A percentile compares a stretch with the other conserved stretches of the same genome.
Conservation (phyloP, 2,888 invertebrate genomes). For the Eilema caniola region DNA sequence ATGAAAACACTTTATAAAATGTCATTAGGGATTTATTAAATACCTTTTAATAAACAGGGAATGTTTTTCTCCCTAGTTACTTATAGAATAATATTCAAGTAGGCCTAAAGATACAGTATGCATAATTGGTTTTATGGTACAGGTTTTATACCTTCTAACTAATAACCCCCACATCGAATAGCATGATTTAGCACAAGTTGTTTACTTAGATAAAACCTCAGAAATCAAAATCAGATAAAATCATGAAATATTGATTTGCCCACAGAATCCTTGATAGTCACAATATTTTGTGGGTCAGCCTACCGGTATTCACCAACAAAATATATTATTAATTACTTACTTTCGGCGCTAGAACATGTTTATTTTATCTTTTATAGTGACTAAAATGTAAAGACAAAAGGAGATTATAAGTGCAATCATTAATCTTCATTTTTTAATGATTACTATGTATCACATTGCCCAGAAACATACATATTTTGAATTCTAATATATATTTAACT, state of each 20-base stretch:
- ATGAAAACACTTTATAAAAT: neutral
- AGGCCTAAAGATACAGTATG: neutral
- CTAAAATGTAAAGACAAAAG: conserved; percentile 18
- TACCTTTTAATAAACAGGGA: too few species aligned
- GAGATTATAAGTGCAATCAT: conserved; percentile 21
- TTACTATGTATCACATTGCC: conserved; percentile 27
- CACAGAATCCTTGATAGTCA: neutral
- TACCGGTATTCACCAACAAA: conserved; percentile 1
- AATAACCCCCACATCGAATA: too few species aligned
- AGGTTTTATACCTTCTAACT: neutral
- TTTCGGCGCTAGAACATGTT: conserved; percentile 1
- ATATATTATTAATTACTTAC: neutral
- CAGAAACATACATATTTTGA: conserved; percentile 6
- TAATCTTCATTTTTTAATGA: conserved; percentile 36
- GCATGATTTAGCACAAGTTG: too few species aligned
- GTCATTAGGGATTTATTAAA: too few species aligned
- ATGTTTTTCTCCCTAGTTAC: too few species aligned
- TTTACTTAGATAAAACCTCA: neutral
- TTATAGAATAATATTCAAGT: neutral
- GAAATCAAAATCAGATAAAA: neutral
- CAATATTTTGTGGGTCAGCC: neutral
- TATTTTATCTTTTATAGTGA: neutral
- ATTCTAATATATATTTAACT: conserved; percentile 12
- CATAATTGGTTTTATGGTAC: neutral
- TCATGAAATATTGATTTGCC: neutral